Evolutionary conservation across 2,888 invertebrate genomes (phyloP).

Genomic region (Teleiodes luculella): DNA sequence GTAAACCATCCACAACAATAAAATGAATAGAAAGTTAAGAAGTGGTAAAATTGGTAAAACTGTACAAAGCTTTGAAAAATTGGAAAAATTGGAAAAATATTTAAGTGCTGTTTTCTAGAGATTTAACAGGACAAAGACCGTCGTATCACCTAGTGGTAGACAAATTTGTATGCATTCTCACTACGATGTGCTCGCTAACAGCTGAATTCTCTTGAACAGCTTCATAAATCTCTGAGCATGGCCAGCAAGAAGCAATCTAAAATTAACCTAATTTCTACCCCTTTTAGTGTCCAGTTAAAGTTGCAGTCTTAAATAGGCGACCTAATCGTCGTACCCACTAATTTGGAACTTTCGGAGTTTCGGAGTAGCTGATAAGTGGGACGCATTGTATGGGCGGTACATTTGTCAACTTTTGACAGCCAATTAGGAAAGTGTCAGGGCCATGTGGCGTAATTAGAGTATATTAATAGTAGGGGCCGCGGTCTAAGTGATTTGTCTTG

Average conservation of each 20-base stretch:
- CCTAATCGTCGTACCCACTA: constrained; percentile 5
- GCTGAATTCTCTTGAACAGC: too few relatives aligned
- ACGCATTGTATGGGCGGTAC: constrained; percentile 19
- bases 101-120: too few relatives aligned
- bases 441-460: constrained; percentile 52
- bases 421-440: constrained; percentile 56
- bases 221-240: too few relatives aligned
- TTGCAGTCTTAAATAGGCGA: neutral
- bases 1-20: too few relatives aligned
- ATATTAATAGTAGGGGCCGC: constrained; percentile 46
- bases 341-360: constrained; percentile 7
- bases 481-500: constrained; percentile 41
- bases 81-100: too few relatives aligned
- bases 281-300: constrained; percentile 6
- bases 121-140: too few relatives aligned
- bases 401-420: constrained; percentile 56
- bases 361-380: constrained; percentile 22
- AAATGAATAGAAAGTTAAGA: too few relatives aligned
- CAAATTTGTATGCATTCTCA: too few relatives aligned
- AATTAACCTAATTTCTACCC: neutral
- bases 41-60: too few relatives aligned
- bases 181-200: too few relatives aligned
- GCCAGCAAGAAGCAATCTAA: neutral
- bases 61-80: too few relatives aligned
- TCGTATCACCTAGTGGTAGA: too few relatives aligned